Percentiles rank a stretch among this genome's conserved stretches.
Conservation (phyloP, 2,888 invertebrate genomes). For the Lacanobia wlatinum region DNA sequence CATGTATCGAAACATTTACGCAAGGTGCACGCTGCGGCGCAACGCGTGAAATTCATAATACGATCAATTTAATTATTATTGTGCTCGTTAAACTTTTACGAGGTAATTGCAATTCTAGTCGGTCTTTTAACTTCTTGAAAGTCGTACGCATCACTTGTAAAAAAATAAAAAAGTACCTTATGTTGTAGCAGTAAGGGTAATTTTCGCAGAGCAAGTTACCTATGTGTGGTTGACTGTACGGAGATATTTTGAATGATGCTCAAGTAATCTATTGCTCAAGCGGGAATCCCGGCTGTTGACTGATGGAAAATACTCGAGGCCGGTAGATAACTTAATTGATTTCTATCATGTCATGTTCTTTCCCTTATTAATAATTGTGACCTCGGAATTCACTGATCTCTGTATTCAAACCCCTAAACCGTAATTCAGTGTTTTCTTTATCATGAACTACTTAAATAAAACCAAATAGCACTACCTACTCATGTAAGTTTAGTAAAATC, state of each 20-base stretch:
- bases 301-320: conserved; percentile 4
- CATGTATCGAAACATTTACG: conserved; percentile 21
- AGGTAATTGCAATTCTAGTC: conserved; percentile 4
- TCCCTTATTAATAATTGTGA: neutral
- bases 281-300: no score
- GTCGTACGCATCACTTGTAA: neutral
- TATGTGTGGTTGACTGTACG: neutral
- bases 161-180: neutral
- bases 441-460: no score
- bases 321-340: conserved; percentile 6
- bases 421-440: neutral
- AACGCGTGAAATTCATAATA: conserved; percentile 53
- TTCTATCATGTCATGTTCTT: conserved; percentile 14
- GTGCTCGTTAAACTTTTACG: conserved; percentile 20
- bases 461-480: no score
- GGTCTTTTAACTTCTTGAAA: conserved; percentile 22
- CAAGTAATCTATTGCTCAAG: neutral
- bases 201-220: neutral
- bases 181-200: neutral
- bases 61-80: conserved; percentile 8
- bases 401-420: neutral
- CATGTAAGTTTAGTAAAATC: neutral
- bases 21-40: conserved; percentile 8
- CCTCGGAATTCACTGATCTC: neutral
- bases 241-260: neutral